These are phyloP conservation scores for Urosaurus nigricauda DNA, from an alignment of 2,797 vertebrate genomes.

Conservation along the genomic window DNA sequence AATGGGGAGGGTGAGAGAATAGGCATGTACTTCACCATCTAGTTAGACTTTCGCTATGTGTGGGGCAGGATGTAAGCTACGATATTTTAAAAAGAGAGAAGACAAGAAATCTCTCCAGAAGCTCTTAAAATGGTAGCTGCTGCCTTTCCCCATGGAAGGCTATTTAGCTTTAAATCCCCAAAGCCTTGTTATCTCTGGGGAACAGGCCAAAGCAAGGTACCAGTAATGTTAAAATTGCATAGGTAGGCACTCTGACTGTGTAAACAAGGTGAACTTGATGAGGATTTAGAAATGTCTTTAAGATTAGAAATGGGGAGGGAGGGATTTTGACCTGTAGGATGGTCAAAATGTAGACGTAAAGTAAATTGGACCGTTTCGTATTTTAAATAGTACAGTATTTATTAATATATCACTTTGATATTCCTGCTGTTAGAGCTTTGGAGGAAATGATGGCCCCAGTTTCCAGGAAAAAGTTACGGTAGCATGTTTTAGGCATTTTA, in stretches of 20 bases:
- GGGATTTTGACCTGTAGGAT: not conserved
- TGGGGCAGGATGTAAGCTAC: not conserved
- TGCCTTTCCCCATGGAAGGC: conserved; percentile 12
- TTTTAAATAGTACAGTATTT: not conserved
- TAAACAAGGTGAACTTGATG: not conserved
- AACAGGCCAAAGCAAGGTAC: not conserved
- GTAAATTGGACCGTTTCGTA: not conserved
- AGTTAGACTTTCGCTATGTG: not conserved
- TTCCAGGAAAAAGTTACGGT: not conserved
- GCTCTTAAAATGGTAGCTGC: conserved; percentile 12
- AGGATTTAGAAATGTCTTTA: not conserved
- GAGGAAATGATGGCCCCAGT: not conserved
- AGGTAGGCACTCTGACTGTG: not conserved
- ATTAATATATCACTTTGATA: no score
- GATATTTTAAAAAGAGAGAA: not conserved
- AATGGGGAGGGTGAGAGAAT: not conserved
- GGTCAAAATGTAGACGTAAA: not conserved
- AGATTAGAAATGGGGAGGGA: no score
- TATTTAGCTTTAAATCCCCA: not conserved
- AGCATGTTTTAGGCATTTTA: not conserved
- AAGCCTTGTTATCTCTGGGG: conserved; percentile 20
- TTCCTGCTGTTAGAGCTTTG: not conserved
- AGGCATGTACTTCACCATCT: not conserved
- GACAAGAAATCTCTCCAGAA: conserved; percentile 8
- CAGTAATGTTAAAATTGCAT: not conserved